phyloP scores from a whole-genome alignment of 2,113 vertebrate species.

The Gasterosteus aculeatus region DNA sequence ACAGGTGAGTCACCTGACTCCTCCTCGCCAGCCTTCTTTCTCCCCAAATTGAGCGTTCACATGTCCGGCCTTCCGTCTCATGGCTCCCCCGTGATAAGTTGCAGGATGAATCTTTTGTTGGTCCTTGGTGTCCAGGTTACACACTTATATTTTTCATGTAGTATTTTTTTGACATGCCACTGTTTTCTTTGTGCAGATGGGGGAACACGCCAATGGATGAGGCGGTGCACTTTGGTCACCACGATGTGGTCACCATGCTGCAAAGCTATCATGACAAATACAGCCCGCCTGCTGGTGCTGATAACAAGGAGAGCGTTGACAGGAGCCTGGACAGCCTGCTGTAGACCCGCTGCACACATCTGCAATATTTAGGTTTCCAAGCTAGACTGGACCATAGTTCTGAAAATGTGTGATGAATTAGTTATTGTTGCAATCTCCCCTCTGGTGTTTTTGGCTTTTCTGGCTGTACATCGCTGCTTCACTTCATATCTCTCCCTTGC shows the following conservation, averaged over 20 bases:
- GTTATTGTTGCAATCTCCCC: conserved; percentile 5
- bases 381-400: neutral
- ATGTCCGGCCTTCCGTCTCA: neutral
- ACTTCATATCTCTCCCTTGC: neutral
- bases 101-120: neutral
- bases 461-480: conserved; percentile 2
- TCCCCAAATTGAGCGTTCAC: neutral
- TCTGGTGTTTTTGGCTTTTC: conserved; percentile 31
- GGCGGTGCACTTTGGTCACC: conserved; percentile 94
- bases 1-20: conserved; percentile 83
- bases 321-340: conserved; percentile 92
- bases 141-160: neutral
- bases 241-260: conserved; percentile 91
- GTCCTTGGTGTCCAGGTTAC: neutral
- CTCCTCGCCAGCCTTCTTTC: neutral
- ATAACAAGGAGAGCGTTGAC: conserved; percentile 82
- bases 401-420: conserved; percentile 2
- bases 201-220: conserved; percentile 96
- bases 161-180: neutral
- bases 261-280: conserved; percentile 89
- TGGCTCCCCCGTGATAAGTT: neutral
- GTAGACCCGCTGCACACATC: conserved; percentile 65
- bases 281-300: conserved; percentile 77
- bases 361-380: neutral
- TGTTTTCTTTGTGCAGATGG: conserved; percentile 81